These are phyloP conservation scores for Boleophthalmus pectinirostris DNA, from an alignment of 2,113 vertebrate genomes.

Conservation along the genomic window DNA sequence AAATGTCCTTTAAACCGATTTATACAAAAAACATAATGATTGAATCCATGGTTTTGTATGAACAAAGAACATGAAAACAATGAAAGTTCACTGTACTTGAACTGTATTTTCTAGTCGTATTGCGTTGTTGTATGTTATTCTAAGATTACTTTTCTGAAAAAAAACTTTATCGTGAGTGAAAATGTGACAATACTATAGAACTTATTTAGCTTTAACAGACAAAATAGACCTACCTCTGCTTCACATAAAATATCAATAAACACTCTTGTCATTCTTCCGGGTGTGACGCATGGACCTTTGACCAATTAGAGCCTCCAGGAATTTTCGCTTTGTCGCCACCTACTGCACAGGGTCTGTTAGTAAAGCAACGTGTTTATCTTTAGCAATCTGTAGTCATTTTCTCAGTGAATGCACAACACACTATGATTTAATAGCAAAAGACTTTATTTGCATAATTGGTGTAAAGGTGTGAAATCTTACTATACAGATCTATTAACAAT, in stretches of 20 bases:
- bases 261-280: slow-evolving; percentile 68
- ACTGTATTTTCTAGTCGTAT: neutral
- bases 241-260: slow-evolving; percentile 21
- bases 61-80: slow-evolving; percentile 1
- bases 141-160: neutral
- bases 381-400: too few species aligned
- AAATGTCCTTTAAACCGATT: neutral
- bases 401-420: neutral
- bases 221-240: slow-evolving; percentile 33
- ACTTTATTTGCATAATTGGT: slow-evolving; percentile 84
- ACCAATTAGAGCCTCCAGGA: slow-evolving; percentile 51
- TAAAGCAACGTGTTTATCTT: too few species aligned
- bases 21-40: neutral
- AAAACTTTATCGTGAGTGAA: neutral
- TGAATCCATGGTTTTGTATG: neutral
- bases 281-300: neutral
- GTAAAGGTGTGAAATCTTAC: slow-evolving; percentile 65
- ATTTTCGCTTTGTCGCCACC: slow-evolving; percentile 8
- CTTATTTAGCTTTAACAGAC: neutral
- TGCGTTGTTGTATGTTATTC: neutral
- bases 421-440: slow-evolving; percentile 61
- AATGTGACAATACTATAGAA: neutral
- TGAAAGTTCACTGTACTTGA: neutral
- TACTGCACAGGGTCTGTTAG: neutral
- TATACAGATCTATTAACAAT: slow-evolving; percentile 56